phyloP scores from a whole-genome alignment of 30 jellyfish, hydroid and myxozoan species.

The Calvadosia cruxmelitensis region DNA sequence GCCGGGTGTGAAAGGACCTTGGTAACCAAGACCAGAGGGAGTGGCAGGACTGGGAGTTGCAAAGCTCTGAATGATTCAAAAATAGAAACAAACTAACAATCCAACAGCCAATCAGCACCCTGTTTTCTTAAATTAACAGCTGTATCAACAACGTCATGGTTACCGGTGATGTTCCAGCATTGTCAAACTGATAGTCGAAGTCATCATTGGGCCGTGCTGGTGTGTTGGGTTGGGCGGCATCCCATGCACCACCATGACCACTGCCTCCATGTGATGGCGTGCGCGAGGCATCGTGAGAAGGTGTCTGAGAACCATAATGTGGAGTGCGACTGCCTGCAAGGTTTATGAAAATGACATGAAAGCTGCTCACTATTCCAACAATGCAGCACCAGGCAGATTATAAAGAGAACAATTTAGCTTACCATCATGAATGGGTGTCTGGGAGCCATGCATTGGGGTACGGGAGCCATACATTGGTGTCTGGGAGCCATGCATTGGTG shows the following conservation, averaged over 20 bases:
- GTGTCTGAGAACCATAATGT: conserved; percentile 78
- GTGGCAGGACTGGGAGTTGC: conserved; percentile 98
- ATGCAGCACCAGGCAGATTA: too few species aligned
- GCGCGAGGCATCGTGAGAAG: conserved; percentile 81
- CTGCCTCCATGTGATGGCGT: conserved; percentile 91
- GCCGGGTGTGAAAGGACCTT: conserved; percentile 96
- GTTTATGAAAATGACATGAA: not conserved
- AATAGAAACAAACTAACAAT: not conserved
- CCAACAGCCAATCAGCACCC: too few species aligned
- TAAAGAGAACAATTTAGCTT: too few species aligned
- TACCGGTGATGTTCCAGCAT: conserved; percentile 98
- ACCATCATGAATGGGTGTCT: conserved; percentile 78
- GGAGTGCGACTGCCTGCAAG: conserved; percentile 75
- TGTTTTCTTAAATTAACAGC: too few species aligned
- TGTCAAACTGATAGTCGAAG: conserved; percentile 77
- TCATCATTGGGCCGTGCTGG: conserved; percentile 99
- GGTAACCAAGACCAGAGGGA: conserved; percentile 81
- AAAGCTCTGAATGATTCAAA: conserved; percentile 80
- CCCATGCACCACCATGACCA: conserved; percentile 99
- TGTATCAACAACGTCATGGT: too few species aligned
- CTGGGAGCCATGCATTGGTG: conserved; percentile 74
- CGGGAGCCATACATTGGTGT: conserved; percentile 99
- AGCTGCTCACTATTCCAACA: not conserved
- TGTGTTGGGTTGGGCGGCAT: conserved; percentile 97
- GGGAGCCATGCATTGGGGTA: conserved; percentile 89